phyloP scores from a whole-genome alignment of 1,140 invertebrate species.

The Venturia canescens region DNA sequence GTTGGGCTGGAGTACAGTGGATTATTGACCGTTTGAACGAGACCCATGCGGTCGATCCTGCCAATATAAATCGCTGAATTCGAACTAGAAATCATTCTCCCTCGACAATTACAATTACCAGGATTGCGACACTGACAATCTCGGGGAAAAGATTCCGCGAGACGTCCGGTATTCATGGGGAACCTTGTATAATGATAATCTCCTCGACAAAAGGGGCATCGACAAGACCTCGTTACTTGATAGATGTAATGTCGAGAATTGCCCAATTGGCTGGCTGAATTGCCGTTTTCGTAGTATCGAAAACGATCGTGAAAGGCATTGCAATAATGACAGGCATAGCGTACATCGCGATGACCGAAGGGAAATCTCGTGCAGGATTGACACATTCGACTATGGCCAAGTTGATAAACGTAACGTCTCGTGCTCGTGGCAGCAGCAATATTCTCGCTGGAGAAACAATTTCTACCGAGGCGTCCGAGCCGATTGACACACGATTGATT shows the following conservation, averaged over 20 bases:
- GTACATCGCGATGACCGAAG: constrained; percentile 55
- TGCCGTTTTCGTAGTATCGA: constrained; percentile 59
- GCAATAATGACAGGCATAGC: constrained; percentile 68
- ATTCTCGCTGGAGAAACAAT: constrained; percentile 74
- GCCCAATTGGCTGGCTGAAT: constrained; percentile 37
- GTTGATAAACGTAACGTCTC: constrained; percentile 63
- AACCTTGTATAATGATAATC: constrained; percentile 67
- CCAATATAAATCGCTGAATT: constrained; percentile 70
- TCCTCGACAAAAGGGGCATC: constrained; percentile 68
- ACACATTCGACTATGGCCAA: constrained; percentile 64
- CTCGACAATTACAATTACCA: constrained; percentile 64
- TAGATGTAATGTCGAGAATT: constrained; percentile 73
- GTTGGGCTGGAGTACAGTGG: constrained; percentile 67
- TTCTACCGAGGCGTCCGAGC: constrained; percentile 65
- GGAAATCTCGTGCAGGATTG: constrained; percentile 36
- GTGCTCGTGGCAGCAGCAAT: constrained; percentile 66
- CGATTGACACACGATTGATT: constrained; percentile 67
- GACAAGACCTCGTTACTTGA: constrained; percentile 68
- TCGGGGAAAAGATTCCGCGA: constrained; percentile 61
- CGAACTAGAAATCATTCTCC: constrained; percentile 58
- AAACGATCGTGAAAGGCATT: constrained; percentile 66
- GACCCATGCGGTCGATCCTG: constrained; percentile 62
- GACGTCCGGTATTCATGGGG: constrained; percentile 60
- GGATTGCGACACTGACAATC: constrained; percentile 68
- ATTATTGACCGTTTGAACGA: constrained; percentile 65